phyloP scores from a whole-genome alignment of 2,113 vertebrate genomes.

The Malurus cyaneus region DNA sequence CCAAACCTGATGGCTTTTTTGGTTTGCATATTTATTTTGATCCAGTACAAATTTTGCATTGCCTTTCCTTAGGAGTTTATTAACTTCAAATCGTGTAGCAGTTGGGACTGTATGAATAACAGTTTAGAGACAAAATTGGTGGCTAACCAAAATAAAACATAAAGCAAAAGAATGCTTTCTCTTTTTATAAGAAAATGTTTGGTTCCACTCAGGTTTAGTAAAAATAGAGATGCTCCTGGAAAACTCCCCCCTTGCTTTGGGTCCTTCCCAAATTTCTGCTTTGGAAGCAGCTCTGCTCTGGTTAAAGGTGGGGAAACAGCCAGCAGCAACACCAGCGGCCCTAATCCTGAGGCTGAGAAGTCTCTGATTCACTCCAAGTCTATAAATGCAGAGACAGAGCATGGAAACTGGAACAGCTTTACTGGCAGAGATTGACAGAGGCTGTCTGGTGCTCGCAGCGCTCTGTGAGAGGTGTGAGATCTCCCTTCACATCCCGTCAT shows the following conservation, averaged over 20 bases:
- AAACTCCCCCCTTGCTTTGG: neutral
- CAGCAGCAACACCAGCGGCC: neutral
- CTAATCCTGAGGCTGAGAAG: neutral
- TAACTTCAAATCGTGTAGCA: neutral
- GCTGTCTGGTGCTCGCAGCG: neutral
- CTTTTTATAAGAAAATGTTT: neutral
- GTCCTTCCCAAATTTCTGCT: neutral
- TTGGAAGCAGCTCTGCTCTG: neutral
- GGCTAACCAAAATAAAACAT: neutral
- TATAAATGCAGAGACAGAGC: neutral
- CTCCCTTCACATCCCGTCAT: neutral
- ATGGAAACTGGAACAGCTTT: neutral
- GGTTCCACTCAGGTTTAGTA: neutral
- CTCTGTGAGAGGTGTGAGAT: neutral
- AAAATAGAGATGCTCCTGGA: neutral
- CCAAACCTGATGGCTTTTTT: neutral
- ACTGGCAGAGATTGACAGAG: neutral
- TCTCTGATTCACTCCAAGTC: neutral
- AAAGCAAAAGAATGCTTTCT: neutral
- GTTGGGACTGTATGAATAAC: neutral
- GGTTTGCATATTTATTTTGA: neutral
- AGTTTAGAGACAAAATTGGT: neutral
- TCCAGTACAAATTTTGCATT: neutral
- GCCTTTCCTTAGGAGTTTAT: neutral
- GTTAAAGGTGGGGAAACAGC: neutral